These are phyloP conservation scores for Orthosia gothica DNA, from an alignment of 2,888 invertebrate genomes.

Conservation along the genomic window DNA sequence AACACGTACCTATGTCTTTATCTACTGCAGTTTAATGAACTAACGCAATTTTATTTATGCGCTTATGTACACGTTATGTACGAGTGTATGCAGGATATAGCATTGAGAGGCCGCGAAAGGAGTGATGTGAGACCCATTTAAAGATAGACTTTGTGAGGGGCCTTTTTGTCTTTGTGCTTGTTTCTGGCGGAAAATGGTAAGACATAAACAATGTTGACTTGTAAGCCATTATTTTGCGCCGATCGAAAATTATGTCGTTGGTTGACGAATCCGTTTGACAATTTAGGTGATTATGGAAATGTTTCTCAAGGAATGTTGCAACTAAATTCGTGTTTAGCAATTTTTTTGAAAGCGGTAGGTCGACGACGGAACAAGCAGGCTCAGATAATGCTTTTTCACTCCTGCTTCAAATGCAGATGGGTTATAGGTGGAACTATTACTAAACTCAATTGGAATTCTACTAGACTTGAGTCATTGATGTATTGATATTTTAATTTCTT, in stretches of 20 bases:
- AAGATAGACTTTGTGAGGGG: constrained; percentile 35
- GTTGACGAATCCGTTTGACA: background rate
- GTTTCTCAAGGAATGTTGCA: background rate
- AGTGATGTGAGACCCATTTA: constrained; percentile 31
- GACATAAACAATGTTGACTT: too few relatives aligned
- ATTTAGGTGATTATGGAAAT: background rate
- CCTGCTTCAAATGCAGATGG: background rate
- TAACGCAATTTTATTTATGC: constrained; percentile 67
- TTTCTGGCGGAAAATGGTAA: background rate
- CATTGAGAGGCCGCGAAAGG: constrained; percentile 40
- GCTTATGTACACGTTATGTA: constrained; percentile 36
- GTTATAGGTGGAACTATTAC: background rate
- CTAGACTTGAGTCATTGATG: too few relatives aligned
- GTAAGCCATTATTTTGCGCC: too few relatives aligned
- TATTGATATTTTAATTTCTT: too few relatives aligned
- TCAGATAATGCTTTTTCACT: background rate
- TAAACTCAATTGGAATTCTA: too few relatives aligned
- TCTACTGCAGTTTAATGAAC: constrained; percentile 70
- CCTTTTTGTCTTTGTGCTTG: constrained; percentile 17
- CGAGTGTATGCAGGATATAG: constrained; percentile 29
- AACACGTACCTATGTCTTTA: constrained; percentile 64
- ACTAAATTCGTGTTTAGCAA: too few relatives aligned
- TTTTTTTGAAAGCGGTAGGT: background rate
- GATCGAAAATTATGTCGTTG: too few relatives aligned
- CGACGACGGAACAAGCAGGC: background rate